Evolutionary conservation across 2,888 invertebrate genomes (phyloP).

Genomic region (Amiota communis): DNA sequence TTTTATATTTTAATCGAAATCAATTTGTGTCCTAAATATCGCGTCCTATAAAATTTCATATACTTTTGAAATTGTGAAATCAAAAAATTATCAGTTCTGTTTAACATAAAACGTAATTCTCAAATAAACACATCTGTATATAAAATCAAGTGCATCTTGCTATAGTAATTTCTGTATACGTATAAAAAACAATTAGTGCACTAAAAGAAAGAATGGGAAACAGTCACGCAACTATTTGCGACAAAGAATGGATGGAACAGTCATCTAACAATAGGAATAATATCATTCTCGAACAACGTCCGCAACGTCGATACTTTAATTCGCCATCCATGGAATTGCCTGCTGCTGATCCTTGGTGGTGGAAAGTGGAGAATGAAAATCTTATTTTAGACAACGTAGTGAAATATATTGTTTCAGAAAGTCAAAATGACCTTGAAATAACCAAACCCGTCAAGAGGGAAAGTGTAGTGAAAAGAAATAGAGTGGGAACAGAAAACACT

Average conservation of each 20-base stretch:
- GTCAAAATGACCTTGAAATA: slow-evolving; percentile 41
- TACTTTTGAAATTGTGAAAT: slow-evolving; percentile 62
- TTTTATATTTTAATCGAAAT: too few species aligned
- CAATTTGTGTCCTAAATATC: too few species aligned
- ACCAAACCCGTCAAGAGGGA: background rate
- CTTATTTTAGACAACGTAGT: slow-evolving; percentile 61
- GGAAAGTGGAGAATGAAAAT: slow-evolving; percentile 69
- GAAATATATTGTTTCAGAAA: slow-evolving; percentile 20
- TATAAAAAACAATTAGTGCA: too few species aligned
- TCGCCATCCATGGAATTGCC: background rate
- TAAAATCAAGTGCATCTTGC: slow-evolving; percentile 36
- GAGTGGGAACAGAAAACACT: slow-evolving; percentile 9
- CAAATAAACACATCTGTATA: slow-evolving; percentile 36
- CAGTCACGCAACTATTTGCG: slow-evolving; percentile 20
- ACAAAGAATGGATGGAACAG: too few species aligned
- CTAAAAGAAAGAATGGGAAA: background rate
- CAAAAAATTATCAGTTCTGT: slow-evolving; percentile 31
- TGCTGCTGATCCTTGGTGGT: slow-evolving; percentile 69
- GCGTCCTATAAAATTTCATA: slow-evolving; percentile 42
- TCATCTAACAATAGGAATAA: too few species aligned
- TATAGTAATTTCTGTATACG: too few species aligned
- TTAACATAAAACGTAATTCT: slow-evolving; percentile 19
- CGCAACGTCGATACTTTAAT: background rate
- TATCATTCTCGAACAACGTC: too few species aligned
- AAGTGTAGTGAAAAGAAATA: background rate